phyloP scores from a whole-genome alignment of 2,797 vertebrate species.

The Malacoraja senta region DNA sequence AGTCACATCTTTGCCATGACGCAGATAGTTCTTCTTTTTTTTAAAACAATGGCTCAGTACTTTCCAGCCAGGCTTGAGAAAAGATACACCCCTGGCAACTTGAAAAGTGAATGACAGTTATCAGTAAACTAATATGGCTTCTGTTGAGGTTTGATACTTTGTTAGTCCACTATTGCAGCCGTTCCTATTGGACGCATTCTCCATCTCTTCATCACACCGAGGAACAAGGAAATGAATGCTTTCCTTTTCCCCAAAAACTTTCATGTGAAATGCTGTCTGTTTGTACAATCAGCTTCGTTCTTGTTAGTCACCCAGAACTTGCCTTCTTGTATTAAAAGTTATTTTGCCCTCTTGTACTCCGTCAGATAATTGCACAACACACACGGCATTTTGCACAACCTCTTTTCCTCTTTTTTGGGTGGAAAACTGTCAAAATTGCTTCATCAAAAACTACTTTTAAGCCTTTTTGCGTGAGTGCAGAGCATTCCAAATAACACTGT shows the following conservation, averaged over 20 bases:
- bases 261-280: constrained; percentile 8
- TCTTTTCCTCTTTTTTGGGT: constrained; percentile 72
- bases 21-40: constrained; percentile 14
- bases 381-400: constrained; percentile 55
- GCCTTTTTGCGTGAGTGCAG: constrained; percentile 77
- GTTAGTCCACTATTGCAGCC: constrained; percentile 39
- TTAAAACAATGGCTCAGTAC: constrained; percentile 41
- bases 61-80: background rate
- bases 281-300: constrained; percentile 27
- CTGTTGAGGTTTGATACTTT: constrained; percentile 47
- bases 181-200: constrained; percentile 48
- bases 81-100: constrained; percentile 22
- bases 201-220: constrained; percentile 37
- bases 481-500: constrained; percentile 78
- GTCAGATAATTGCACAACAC: constrained; percentile 69
- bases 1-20: constrained; percentile 2
- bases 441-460: constrained; percentile 79
- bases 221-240: background rate
- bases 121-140: constrained; percentile 39
- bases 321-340: constrained; percentile 35
- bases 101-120: constrained; percentile 21
- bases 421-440: constrained; percentile 78
- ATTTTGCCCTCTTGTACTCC: background rate
- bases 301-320: constrained; percentile 37
- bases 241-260: constrained; percentile 2